Evolutionary conservation across 2,888 invertebrate species (phyloP), one percentile per base, ranked within the genome.

Genomic region (Agrotis ipsilon): DNA sequence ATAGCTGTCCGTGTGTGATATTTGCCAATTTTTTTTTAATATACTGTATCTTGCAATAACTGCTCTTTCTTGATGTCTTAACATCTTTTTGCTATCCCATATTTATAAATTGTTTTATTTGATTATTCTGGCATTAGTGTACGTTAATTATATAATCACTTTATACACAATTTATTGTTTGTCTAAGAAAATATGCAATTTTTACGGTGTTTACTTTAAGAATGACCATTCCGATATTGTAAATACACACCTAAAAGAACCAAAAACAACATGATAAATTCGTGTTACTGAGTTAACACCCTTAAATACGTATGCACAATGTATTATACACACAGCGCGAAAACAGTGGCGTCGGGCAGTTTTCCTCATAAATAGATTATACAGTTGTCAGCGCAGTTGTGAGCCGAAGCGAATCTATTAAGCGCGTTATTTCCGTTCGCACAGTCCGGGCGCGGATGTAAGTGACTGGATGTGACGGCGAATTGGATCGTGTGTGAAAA

Each of bases 351-450:
- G 81, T 77, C 86, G 90, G 88, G 80, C 92, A 92, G 93, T 93
- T 94, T 93, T 90, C 91, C 92, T 92, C 94, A 94, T 96, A 95
- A 95, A 95, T 95, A 94, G 94, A 95, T 96, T 94, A 95, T 89
- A 91, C 92, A 91, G 94, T 93, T 95, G 95, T 95, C 95, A 94
- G 94, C 91, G 91, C 88, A 90, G 91, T 93, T 92, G 93, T 91
- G 93, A 94, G 94, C 92, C 91, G 93, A 90, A 88, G 94, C 94
- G 95, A 95, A 95, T 96, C 96, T 96, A 96, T 96, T 96, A 95
- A 94, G 93, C 94, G 92, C 93, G 92, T 95, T 95, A 96, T 95
- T 94, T 96, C 95, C 96, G 94, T 92, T 92, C 88, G 90, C 90
- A 88, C 89, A 88, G 89, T 79, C 75, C 89, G 73, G 70, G 46